These are phyloP conservation scores for Hemitrygon akajei DNA, from an alignment of 2,797 vertebrate species.

Conservation along the genomic window DNA sequence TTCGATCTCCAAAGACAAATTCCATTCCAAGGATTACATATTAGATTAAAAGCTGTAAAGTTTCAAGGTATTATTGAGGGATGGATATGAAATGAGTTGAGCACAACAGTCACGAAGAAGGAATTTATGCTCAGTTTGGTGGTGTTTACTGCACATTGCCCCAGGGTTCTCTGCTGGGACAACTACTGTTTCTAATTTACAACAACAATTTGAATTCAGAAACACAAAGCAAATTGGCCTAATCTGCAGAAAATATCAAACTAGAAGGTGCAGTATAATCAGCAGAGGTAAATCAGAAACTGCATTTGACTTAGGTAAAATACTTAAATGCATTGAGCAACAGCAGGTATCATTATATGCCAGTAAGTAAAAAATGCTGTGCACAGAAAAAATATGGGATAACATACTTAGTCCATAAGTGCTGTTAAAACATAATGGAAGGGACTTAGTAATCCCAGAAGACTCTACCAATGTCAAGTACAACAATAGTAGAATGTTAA, in stretches of 20 bases:
- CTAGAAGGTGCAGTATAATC: neutral
- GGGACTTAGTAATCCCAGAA: neutral
- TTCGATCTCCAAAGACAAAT: neutral
- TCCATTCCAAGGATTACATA: neutral
- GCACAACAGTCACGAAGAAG: too few species aligned
- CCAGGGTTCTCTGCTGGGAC: neutral
- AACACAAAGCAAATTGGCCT: slow-evolving; percentile 2
- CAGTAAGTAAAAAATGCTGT: neutral
- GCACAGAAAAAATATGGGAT: neutral
- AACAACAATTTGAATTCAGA: neutral
- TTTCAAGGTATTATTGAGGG: too few species aligned
- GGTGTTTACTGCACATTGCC: neutral
- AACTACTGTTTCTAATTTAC: slow-evolving; percentile 18
- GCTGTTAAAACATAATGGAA: neutral
- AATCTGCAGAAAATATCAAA: neutral
- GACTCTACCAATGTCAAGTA: too few species aligned
- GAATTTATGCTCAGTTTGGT: neutral
- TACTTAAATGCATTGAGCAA: neutral
- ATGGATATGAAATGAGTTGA: too few species aligned
- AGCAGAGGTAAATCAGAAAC: neutral
- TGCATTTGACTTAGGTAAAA: neutral
- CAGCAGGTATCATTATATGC: neutral
- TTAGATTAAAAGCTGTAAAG: neutral
- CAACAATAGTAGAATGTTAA: neutral
- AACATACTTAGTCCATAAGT: neutral